These are phyloP conservation scores for Pseudochirops corinnae DNA, from an alignment of 2,797 vertebrate species.

Conservation along the genomic window DNA sequence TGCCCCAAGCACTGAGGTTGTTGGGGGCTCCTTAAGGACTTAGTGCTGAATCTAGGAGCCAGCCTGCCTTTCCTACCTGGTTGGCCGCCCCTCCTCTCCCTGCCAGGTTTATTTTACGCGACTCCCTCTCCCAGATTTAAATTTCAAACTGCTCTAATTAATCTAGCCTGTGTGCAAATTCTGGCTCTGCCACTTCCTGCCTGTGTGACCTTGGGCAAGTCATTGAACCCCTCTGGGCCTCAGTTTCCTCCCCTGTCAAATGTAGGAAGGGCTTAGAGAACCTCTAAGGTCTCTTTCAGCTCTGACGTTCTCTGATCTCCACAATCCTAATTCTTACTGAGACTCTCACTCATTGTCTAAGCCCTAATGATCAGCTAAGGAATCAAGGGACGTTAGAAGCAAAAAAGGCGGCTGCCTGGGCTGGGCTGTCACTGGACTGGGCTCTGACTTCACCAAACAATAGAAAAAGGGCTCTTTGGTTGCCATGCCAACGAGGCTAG, in stretches of 20 bases:
- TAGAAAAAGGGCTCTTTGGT: slow-evolving; percentile 9
- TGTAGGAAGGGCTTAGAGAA: neutral
- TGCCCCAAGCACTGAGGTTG: neutral
- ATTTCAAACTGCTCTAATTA: neutral
- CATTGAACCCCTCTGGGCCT: neutral
- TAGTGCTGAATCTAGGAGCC: neutral
- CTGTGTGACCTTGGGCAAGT: neutral
- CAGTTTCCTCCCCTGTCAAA: neutral
- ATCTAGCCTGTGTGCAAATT: slow-evolving; percentile 16
- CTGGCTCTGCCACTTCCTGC: neutral
- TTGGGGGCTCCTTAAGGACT: neutral
- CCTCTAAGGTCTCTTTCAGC: neutral
- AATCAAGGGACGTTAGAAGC: neutral
- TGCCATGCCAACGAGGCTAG: slow-evolving; percentile 6
- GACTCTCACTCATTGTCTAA: neutral
- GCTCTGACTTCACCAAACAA: slow-evolving; percentile 7
- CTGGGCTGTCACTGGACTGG: slow-evolving; percentile 4
- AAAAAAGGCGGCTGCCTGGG: neutral
- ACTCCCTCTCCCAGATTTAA: neutral
- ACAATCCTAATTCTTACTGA: neutral
- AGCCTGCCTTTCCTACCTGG: neutral
- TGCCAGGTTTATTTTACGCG: neutral
- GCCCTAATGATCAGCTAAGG: neutral
- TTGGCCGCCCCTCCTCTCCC: neutral
- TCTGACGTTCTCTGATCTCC: neutral